These are phyloP conservation scores for Argyresthia albistria DNA, from an alignment of 2,888 invertebrate species.

Conservation along the genomic window DNA sequence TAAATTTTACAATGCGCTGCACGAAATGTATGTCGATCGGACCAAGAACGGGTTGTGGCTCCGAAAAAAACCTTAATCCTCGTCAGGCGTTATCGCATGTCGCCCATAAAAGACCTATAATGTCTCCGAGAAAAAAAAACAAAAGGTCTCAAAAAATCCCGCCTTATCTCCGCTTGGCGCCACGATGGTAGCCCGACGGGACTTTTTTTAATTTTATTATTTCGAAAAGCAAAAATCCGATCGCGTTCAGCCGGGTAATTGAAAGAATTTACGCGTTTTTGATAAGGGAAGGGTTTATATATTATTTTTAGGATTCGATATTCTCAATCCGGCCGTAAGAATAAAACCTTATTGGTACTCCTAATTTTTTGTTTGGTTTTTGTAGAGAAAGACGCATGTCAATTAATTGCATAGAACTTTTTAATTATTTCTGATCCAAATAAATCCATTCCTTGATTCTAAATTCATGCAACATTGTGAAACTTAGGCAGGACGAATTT, in stretches of 20 bases:
- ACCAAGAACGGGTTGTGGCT: background rate
- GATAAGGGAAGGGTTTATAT: constrained; percentile 2
- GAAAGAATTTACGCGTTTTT: constrained; percentile 2
- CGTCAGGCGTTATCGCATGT: constrained; percentile 1
- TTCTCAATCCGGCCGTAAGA: too few relatives aligned
- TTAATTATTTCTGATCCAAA: too few relatives aligned
- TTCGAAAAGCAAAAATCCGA: background rate
- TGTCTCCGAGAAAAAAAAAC: constrained; percentile 16
- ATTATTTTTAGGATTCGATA: background rate
- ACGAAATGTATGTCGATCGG: too few relatives aligned
- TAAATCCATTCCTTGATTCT: too few relatives aligned
- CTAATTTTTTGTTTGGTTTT: too few relatives aligned
- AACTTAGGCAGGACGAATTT: too few relatives aligned
- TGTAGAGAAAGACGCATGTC: too few relatives aligned
- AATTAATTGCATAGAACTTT: too few relatives aligned
- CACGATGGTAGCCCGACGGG: constrained; percentile 35
- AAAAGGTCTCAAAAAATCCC: constrained; percentile 29
- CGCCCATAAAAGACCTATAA: constrained; percentile 2
- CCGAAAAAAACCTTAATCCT: constrained; percentile 1
- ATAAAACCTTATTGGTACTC: too few relatives aligned
- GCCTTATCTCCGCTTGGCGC: constrained; percentile 45
- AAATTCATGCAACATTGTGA: too few relatives aligned
- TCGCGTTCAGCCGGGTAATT: background rate
- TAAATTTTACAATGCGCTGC: too few relatives aligned
- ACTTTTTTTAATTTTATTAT: constrained; percentile 8